Conservation (phyloP, 2,797 vertebrate species). For the Holocentrus rufus region DNA sequence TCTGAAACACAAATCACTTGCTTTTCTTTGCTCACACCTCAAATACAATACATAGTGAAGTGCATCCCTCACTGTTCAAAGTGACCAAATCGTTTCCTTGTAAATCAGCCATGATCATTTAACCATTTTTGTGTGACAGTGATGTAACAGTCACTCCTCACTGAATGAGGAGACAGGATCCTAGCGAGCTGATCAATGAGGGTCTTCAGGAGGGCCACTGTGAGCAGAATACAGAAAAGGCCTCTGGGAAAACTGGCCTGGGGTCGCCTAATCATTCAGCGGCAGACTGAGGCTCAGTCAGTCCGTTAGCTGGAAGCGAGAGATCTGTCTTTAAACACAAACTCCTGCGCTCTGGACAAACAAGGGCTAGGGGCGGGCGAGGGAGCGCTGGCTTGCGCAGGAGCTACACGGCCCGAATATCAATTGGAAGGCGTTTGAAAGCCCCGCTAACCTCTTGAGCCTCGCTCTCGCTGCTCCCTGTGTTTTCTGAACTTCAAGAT, state of each 20-base stretch:
- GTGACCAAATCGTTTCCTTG: slow-evolving; percentile 15
- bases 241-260: slow-evolving; percentile 47
- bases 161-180: slow-evolving; percentile 56
- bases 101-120: slow-evolving; percentile 60
- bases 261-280: slow-evolving; percentile 48
- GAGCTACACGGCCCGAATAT: slow-evolving; percentile 47
- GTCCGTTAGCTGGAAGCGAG: slow-evolving; percentile 40
- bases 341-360: slow-evolving; percentile 50
- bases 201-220: slow-evolving; percentile 65
- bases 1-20: background rate
- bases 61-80: background rate
- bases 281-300: slow-evolving; percentile 34
- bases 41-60: slow-evolving; percentile 3
- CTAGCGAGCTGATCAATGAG: slow-evolving; percentile 75
- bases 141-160: slow-evolving; percentile 69
- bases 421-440: slow-evolving; percentile 32
- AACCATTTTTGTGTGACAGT: slow-evolving; percentile 64
- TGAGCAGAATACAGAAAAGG: slow-evolving; percentile 70
- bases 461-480: background rate
- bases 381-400: slow-evolving; percentile 3
- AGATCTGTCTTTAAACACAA: slow-evolving; percentile 45
- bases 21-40: background rate
- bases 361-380: slow-evolving; percentile 23
- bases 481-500: slow-evolving; percentile 28
- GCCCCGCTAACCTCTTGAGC: slow-evolving; percentile 40